A percentile compares a stretch with the other conserved stretches of the same genome.
phyloP scores from a whole-genome alignment of 2,888 invertebrate genomes.

The Xestia c-nigrum region DNA sequence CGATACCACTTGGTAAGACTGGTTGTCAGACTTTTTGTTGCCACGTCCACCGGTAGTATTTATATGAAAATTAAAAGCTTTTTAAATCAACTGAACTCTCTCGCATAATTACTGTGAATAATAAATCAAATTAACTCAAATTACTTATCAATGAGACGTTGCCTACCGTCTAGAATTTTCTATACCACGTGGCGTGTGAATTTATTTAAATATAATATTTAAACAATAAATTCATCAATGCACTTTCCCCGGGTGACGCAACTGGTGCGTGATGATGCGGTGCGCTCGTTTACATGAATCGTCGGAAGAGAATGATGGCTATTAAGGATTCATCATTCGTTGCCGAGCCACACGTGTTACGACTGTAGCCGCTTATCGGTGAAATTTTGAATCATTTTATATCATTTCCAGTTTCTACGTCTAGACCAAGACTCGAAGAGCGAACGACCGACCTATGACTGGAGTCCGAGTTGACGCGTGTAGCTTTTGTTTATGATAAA shows the following conservation, averaged over 20 bases:
- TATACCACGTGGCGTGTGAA: constrained; percentile 53
- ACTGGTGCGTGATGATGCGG: constrained; percentile 80
- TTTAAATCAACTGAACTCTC: constrained; percentile 28
- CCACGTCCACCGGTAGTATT: background rate
- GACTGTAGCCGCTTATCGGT: constrained; percentile 65
- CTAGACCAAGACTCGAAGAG: constrained; percentile 63
- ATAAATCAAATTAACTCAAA: constrained; percentile 32
- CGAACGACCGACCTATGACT: constrained; percentile 33
- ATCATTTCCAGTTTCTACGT: constrained; percentile 65
- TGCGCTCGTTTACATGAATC: constrained; percentile 81
- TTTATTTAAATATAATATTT: constrained; percentile 67
- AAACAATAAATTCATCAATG: constrained; percentile 79
- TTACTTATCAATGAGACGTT: constrained; percentile 12
- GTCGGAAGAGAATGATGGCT: constrained; percentile 76
- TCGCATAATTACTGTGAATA: constrained; percentile 38
- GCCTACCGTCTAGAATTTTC: constrained; percentile 46
- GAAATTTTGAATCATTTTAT: constrained; percentile 70
- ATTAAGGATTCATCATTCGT: constrained; percentile 79
- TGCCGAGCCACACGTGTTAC: constrained; percentile 66
- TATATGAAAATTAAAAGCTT: constrained; percentile 13
- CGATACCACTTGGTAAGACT: too few relatives aligned
- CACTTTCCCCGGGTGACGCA: constrained; percentile 86
- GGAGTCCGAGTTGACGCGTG: background rate
- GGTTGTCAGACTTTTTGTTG: background rate
- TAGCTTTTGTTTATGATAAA: constrained; percentile 57